Conservation (phyloP, 2,113 vertebrate species). For the Chamaea fasciata region DNA sequence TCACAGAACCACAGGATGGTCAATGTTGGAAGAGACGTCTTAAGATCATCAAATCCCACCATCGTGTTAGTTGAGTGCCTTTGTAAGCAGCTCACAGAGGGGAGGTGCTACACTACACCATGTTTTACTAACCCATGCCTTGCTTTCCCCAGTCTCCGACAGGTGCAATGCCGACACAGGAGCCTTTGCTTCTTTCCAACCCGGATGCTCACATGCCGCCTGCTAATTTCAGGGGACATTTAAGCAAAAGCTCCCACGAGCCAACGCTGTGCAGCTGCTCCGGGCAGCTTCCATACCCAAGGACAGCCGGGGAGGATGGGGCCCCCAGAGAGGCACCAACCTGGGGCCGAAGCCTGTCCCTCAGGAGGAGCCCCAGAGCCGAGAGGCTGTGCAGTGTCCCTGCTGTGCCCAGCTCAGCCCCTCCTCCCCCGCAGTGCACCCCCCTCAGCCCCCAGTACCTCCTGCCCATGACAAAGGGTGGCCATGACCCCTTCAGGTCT, state of each 20-base stretch:
- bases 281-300: not conserved
- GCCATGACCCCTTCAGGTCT: not conserved
- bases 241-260: slow-evolving; percentile 21
- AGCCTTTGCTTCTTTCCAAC: slow-evolving; percentile 46
- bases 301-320: not conserved
- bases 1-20: not conserved
- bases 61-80: accelerated
- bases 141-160: slow-evolving; percentile 63
- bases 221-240: not conserved
- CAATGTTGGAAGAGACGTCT: not conserved
- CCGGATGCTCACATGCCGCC: not conserved
- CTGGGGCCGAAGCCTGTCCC: slow-evolving; percentile 26
- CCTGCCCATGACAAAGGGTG: not conserved
- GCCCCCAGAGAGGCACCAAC: not conserved
- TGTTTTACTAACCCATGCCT: not conserved
- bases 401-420: not conserved
- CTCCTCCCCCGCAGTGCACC: not conserved
- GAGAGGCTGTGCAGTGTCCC: not conserved
- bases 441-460: not conserved
- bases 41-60: not conserved
- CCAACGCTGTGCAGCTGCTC: not conserved
- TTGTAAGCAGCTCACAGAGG: not conserved
- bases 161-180: slow-evolving; percentile 24
- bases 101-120: not conserved
- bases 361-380: not conserved